Evolutionary conservation across 2,113 vertebrate genomes (phyloP), one percentile per base, ranked within the genome.

Genomic region (Odobenus rosmarus): DNA sequence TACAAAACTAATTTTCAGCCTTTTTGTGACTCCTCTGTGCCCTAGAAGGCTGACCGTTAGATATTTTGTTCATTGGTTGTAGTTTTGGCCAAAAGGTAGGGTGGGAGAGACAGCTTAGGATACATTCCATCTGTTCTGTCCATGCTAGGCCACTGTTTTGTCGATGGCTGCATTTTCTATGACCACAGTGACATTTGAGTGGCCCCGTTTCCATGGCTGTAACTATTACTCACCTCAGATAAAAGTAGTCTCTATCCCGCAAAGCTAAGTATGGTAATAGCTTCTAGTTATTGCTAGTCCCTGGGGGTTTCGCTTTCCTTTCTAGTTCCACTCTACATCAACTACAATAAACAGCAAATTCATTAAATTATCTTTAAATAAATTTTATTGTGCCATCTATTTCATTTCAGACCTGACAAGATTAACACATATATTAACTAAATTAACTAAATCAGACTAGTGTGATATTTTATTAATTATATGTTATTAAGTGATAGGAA

Each of bases 291-390:
- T 24, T 36, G 15, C 3, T n/a, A 4, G 33, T 67, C 11, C 46
- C 24, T 15, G 8, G 39, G 36, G 57, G 7, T 26, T 55, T 94
- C 21, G 59, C 49, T 51, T 76, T 28, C 19, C 33, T 59, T 86
- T 94, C 94, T 49, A 51, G 4, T 88, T 76, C 19, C n/a, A 74
- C 36, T 91, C 21, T 39, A 26, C 3, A 59, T 87, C 55, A 46
- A 86, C 36, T 9, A 15, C 6, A 42, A 16, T 36, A 55, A 86
- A 64, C 9, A 46, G 18, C 51, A 87, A 88, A 46, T 55, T 79
- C 19, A 94, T 74, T 81, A 80, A 81, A 28, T 87, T 91, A 67
- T 67, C 19, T 94, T 64, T 90, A 81, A 90, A 90, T 39, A 80
- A 21, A 76, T 2, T 81, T 59, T 31, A 69, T 89, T 89, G 26